Conservation (phyloP, 2,113 vertebrate genomes). For the Pithys albifrons region DNA sequence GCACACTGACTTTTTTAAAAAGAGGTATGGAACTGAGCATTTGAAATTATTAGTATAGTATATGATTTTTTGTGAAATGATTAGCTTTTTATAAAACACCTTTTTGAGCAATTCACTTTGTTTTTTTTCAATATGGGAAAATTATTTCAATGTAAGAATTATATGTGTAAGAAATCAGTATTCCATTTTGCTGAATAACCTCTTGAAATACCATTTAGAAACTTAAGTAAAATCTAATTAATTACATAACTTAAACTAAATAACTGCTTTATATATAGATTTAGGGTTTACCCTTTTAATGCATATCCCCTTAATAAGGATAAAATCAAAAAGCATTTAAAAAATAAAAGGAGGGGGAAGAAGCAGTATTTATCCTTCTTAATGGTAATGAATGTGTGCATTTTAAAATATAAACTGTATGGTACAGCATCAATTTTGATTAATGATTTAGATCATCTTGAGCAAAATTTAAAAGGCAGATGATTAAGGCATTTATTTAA, state of each 20-base stretch:
- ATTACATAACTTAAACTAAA: background rate
- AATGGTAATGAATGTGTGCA: background rate
- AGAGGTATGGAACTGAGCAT: background rate
- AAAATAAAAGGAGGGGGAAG: background rate
- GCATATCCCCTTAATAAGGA: background rate
- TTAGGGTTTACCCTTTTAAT: background rate
- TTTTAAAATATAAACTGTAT: background rate
- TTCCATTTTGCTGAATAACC: background rate
- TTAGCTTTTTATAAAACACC: background rate
- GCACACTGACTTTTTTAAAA: background rate
- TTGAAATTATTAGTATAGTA: background rate
- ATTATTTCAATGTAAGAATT: background rate
- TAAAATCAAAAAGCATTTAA: background rate
- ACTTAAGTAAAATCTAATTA: background rate
- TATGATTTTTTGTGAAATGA: background rate
- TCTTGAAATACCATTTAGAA: background rate
- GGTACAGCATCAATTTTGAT: background rate
- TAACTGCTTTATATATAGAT: background rate
- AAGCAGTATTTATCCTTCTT: background rate
- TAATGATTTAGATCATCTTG: background rate
- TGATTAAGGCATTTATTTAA: background rate
- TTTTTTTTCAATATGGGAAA: background rate
- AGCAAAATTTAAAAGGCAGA: background rate
- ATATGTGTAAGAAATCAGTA: background rate
- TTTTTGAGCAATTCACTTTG: background rate